These are phyloP conservation scores for Microdon myrmicae DNA, from an alignment of 2,888 invertebrate species.

Conservation along the genomic window DNA sequence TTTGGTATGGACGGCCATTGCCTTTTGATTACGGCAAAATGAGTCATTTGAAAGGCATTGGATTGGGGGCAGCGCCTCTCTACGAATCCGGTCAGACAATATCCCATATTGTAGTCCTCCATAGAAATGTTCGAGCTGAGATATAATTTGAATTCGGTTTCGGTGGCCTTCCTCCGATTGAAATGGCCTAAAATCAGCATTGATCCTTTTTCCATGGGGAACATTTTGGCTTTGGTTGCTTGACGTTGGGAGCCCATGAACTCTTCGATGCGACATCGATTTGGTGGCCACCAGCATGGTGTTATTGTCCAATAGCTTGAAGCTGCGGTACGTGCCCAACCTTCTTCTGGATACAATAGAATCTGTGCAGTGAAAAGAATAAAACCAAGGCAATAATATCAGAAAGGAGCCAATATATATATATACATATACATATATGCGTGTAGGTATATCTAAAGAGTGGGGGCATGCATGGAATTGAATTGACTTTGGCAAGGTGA, in stretches of 20 bases:
- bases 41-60: constrained; percentile 84
- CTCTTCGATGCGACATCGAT: constrained; percentile 85
- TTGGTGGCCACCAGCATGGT: constrained; percentile 87
- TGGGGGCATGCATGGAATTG: constrained; percentile 27
- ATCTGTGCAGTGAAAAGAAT: constrained; percentile 70
- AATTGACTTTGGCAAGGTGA: constrained; percentile 18
- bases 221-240: constrained; percentile 82
- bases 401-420: constrained; percentile 22
- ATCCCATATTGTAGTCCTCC: constrained; percentile 89
- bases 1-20: constrained; percentile 69
- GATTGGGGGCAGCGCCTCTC: constrained; percentile 82
- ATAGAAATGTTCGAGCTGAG: constrained; percentile 86
- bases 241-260: constrained; percentile 73
- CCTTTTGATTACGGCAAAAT: constrained; percentile 86
- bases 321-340: constrained; percentile 87
- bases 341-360: constrained; percentile 86
- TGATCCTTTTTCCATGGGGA: constrained; percentile 81
- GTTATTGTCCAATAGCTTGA: constrained; percentile 88
- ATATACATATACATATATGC: too few species aligned
- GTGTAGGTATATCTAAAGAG: too few species aligned
- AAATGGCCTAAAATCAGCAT: constrained; percentile 79
- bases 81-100: constrained; percentile 87
- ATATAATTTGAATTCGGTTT: constrained; percentile 82
- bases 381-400: constrained; percentile 14
- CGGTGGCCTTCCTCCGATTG: constrained; percentile 76